Evolutionary conservation across 1,140 invertebrate species (phyloP), one percentile per base, ranked within the genome.

Genomic region (Anadara kagoshimensis): DNA sequence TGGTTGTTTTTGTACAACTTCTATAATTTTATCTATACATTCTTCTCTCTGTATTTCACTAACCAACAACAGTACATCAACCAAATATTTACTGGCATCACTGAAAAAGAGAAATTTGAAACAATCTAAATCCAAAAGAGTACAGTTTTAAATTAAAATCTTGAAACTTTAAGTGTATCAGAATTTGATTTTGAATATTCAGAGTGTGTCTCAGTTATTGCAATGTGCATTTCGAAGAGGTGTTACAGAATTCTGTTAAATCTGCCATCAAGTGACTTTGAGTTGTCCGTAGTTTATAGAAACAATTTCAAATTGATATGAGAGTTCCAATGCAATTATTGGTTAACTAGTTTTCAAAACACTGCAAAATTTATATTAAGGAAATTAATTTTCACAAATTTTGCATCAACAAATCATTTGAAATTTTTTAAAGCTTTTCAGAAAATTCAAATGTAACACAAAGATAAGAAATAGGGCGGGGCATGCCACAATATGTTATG

Each of bases 1-100:
- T 53, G 83, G 82, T 83, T 95, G 94, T 51, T 93, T 93, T 81
- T 95, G 90, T n/a, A 94, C 86, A 80, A 92, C 90, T 68, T 93
- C 92, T 69, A 93, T 91, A 20, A 94, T 89, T 81, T 91, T 91
- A 66, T 92, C 93, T 1, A 94, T 78, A 88, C 91, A 92, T 74
- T 89, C 83, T 68, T 92, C 90, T 70, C 91, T 91, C 56, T 92
- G 88, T 22, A 85, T 68, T 73, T 90, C 86, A 66, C 90, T 85
- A 22, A 92, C 79, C 20, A 89, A 91, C 62, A 84, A 75, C 58
- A 94, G 87, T 58, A 92, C 91, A 49, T 91, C 90, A 36, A 91
- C 85, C 36, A 94, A 82, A 76, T 91, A 91, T 45, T 85, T 85
- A 57, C 91, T 91, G 57, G 93, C 91, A 76, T 93, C 93, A 78